A percentile compares a stretch with the other conserved stretches of the same genome.
These are phyloP conservation scores for Serripes groenlandicus DNA, from an alignment of 2,888 invertebrate species.

Conservation along the genomic window DNA sequence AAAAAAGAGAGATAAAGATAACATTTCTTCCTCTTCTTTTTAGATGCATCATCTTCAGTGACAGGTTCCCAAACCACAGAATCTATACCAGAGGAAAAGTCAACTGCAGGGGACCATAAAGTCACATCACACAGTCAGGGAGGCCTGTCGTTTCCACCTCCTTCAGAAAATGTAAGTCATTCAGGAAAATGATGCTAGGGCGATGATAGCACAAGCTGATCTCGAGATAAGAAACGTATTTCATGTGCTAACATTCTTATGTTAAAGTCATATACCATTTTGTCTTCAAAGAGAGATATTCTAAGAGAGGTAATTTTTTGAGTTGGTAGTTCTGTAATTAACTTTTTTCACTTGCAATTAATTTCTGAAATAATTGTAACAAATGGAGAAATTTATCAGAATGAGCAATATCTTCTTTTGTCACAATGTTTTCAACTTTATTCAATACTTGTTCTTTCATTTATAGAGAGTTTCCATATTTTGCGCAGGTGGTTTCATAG, in stretches of 20 bases:
- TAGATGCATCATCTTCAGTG: constrained; percentile 29
- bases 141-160: constrained; percentile 46
- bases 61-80: constrained; percentile 28
- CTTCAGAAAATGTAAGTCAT: constrained; percentile 50
- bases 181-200: too few relatives aligned
- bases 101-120: constrained; percentile 22
- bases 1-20: too few relatives aligned
- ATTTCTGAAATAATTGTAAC: not conserved
- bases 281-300: too few relatives aligned
- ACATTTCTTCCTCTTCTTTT: too few relatives aligned
- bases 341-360: too few relatives aligned
- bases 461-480: not conserved
- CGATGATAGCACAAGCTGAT: too few relatives aligned
- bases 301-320: too few relatives aligned
- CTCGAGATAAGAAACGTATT: too few relatives aligned
- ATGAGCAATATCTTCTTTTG: not conserved
- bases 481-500: too few relatives aligned
- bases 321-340: too few relatives aligned
- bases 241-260: too few relatives aligned
- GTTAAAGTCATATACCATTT: too few relatives aligned
- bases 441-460: not conserved
- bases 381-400: not conserved
- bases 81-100: constrained; percentile 54
- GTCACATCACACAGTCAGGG: constrained; percentile 30
- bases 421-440: not conserved